These are phyloP conservation scores for Rhogogaster chlorosoma DNA, from an alignment of 2,888 invertebrate species.

Conservation along the genomic window DNA sequence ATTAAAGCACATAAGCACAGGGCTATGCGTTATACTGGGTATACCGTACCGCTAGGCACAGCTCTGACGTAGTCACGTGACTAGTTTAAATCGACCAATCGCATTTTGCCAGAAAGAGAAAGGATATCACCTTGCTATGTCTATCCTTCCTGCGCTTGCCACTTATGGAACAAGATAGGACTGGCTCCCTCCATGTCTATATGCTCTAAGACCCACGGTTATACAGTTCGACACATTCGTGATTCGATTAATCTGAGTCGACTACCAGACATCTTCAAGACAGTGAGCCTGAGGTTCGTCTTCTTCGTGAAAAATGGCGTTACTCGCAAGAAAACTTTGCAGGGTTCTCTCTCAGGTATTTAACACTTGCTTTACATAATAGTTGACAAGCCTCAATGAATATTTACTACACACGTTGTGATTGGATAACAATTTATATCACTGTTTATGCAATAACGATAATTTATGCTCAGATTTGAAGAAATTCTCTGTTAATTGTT, in stretches of 20 bases:
- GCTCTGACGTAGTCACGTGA: no score
- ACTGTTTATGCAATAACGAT: neutral
- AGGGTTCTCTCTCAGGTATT: constrained; percentile 71
- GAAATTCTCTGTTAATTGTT: constrained; percentile 7
- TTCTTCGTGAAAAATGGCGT: constrained; percentile 70
- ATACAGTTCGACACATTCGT: neutral
- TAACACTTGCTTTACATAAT: constrained; percentile 34
- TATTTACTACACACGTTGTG: neutral
- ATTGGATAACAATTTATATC: neutral
- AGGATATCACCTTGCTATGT: no score
- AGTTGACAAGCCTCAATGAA: constrained; percentile 19
- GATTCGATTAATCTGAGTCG: neutral
- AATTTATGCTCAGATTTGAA: neutral
- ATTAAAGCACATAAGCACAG: no score
- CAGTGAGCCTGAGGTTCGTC: neutral
- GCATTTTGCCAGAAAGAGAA: no score
- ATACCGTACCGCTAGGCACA: no score
- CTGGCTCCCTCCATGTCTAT: no score
- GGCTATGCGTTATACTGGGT: no score
- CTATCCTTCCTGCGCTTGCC: no score
- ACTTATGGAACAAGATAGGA: no score
- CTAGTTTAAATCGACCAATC: no score
- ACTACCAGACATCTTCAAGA: neutral
- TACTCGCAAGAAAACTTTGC: constrained; percentile 70
- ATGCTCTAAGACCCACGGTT: no score